Evolutionary conservation across 2,113 vertebrate species (phyloP).

Genomic region (Syrrhaptes paradoxus): DNA sequence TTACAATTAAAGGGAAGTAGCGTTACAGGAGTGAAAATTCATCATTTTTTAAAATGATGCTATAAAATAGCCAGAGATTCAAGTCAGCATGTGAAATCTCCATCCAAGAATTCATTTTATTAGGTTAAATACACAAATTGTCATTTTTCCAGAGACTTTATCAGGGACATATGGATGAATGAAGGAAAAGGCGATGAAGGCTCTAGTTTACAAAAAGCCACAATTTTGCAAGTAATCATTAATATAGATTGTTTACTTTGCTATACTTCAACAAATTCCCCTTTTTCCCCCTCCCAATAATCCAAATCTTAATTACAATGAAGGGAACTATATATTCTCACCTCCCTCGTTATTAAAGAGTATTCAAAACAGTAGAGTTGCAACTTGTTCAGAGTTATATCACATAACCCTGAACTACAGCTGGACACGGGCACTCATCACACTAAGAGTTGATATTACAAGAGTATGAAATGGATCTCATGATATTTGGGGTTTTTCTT

Average conservation of each 20-base stretch:
- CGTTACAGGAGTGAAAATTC: not conserved
- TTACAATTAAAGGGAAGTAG: not conserved
- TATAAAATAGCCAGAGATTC: not conserved
- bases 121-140: not conserved
- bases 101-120: not conserved
- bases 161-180: not conserved
- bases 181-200: not conserved
- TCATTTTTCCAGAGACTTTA: conserved; percentile 1
- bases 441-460: not conserved
- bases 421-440: not conserved
- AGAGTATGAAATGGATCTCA: conserved; percentile 12
- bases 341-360: not conserved
- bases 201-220: not conserved
- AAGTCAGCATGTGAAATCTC: not conserved
- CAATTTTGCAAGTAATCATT: not conserved
- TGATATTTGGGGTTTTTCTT: conserved; percentile 45
- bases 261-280: not conserved
- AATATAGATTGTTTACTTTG: not conserved
- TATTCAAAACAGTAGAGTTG: not conserved
- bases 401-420: conserved; percentile 1
- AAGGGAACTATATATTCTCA: not conserved
- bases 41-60: not conserved
- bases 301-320: not conserved
- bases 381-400: not conserved
- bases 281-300: not conserved